A percentile compares a stretch with the other conserved stretches of the same genome.
phyloP scores from a whole-genome alignment of 2,797 vertebrate species.

The Phalanger gymnotis region DNA sequence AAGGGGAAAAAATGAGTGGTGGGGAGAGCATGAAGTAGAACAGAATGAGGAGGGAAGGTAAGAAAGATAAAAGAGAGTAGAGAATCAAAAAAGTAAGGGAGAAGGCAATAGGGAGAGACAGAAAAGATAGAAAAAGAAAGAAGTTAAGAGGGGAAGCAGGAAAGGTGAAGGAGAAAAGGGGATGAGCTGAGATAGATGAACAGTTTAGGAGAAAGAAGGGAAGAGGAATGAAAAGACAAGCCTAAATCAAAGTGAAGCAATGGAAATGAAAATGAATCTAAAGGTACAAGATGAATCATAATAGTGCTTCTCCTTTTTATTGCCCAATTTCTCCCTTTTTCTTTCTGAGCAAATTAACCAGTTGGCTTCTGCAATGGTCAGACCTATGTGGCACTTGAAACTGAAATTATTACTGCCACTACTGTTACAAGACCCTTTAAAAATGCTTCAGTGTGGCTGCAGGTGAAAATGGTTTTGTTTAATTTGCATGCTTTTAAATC shows the following conservation, averaged over 20 bases:
- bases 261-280: background rate
- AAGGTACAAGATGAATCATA: background rate
- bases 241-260: background rate
- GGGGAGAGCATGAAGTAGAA: background rate
- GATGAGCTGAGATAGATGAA: background rate
- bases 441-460: background rate
- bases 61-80: background rate
- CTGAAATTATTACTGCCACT: background rate
- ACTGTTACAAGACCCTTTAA: background rate
- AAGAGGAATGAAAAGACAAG: background rate
- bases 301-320: background rate
- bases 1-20: background rate
- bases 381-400: background rate
- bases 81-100: background rate
- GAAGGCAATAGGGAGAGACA: background rate
- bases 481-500: slow-evolving; percentile 67
- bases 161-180: background rate
- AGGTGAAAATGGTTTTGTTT: slow-evolving; percentile 3
- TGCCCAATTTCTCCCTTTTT: background rate
- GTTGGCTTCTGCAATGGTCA: background rate
- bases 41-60: background rate
- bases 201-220: background rate
- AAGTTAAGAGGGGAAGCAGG: background rate
- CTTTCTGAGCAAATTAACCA: background rate
- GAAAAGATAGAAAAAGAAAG: background rate